Evolutionary conservation across 2,888 invertebrate genomes (phyloP), one percentile per base, ranked within the genome.

Genomic region (Nemotelus nigrinus): DNA sequence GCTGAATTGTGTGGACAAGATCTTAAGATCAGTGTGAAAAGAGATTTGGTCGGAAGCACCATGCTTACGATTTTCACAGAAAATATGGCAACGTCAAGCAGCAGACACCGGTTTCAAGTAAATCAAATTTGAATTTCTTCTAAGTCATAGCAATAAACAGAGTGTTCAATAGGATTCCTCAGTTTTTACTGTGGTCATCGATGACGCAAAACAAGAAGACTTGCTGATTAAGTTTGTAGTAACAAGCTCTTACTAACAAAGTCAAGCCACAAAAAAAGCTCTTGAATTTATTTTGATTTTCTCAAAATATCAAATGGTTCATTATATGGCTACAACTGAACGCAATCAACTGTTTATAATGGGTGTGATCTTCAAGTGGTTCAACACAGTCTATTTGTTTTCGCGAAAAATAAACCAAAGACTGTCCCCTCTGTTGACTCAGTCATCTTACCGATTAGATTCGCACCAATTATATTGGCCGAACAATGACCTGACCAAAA

Each of bases 281-380:
- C 25, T 25, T 25, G 25, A 25, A 25, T 25, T 25, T 25, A 25
- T 25, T 25, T 25, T 25, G 25, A 25, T 25, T 25, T 25, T 25
- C 25, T 25, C 25, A 25, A 25, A 25, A 25, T 25, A 25, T 25
- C 25, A 25, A 25, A 25, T 25, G 25, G 25, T 25, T 25, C 25
- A 25, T 25, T 1, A 25, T 25, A 25, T 1, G 25, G 25, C 25
- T 25, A 25, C 25, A 25, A 1, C 25, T 25, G 39, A 3, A 7
- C 4, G 4, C 58, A n/a, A 58, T 5, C n/a, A n/a, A 25, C 58
- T 58, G 58, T 39, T 25, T 2, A 58, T 10, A 65, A 45, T 65
- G 65, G 65, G 47, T 65, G 65, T 44, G 65, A 65, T 47, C 47
- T 65, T 44, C 43, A 45, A 44, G 65, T 65, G 47, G 45, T 65